These are phyloP conservation scores for Leptogaster cylindrica DNA, from an alignment of 2,888 invertebrate species.

Conservation along the genomic window DNA sequence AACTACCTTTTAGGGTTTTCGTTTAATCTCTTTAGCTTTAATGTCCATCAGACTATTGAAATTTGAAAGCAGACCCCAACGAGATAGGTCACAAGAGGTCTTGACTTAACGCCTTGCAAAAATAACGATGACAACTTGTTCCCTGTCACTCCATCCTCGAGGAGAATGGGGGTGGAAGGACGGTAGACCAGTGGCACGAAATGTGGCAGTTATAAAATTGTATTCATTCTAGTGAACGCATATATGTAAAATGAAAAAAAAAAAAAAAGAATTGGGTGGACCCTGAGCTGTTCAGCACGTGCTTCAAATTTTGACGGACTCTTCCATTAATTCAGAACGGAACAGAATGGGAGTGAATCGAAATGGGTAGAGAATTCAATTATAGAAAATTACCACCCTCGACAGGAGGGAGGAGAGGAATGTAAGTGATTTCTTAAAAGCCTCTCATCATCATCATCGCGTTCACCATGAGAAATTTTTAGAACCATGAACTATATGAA, in stretches of 20 bases:
- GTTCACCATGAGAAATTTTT: no score
- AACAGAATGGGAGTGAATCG: not conserved
- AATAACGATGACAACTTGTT: conserved; percentile 20
- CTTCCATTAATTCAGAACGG: not conserved
- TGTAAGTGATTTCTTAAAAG: not conserved
- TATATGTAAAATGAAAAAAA: no score
- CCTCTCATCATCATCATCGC: no score
- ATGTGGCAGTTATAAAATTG: not conserved
- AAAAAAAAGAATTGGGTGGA: no score
- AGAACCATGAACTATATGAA: no score
- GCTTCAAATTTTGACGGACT: not conserved
- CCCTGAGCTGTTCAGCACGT: not conserved
- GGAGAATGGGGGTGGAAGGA: not conserved
- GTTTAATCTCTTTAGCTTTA: conserved; percentile 32
- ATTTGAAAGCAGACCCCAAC: not conserved
- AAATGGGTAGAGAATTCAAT: not conserved
- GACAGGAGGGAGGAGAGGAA: not conserved
- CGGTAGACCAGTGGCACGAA: not conserved
- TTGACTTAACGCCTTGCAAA: conserved; percentile 27
- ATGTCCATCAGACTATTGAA: conserved; percentile 9
- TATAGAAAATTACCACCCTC: conserved; percentile 10
- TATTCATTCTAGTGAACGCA: no score
- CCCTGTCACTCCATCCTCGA: not conserved
- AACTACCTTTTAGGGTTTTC: conserved; percentile 31
- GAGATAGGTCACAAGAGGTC: conserved; percentile 26